A percentile compares a stretch with the other conserved stretches of the same genome.
phyloP scores from a whole-genome alignment of 2,797 vertebrate species.

The Poecilia wingei region DNA sequence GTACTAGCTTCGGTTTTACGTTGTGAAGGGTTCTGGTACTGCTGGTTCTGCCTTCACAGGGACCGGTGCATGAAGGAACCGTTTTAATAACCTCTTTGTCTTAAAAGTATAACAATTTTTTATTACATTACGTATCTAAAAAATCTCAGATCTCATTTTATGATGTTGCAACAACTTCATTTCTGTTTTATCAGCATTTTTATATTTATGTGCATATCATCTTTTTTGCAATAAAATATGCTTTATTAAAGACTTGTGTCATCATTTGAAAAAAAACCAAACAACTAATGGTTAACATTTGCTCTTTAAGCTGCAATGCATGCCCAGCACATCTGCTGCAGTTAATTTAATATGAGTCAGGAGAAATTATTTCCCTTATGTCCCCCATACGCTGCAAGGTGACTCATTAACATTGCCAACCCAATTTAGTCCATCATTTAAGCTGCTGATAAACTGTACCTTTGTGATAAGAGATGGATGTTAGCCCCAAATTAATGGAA shows the following conservation, averaged over 20 bases:
- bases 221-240: constrained; percentile 78
- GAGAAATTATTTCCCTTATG: constrained; percentile 72
- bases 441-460: constrained; percentile 73
- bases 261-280: background rate
- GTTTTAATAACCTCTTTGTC: constrained; percentile 52
- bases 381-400: constrained; percentile 62
- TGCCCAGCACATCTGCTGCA: constrained; percentile 63
- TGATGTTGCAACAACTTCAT: constrained; percentile 49
- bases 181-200: constrained; percentile 53
- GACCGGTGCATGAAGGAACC: constrained; percentile 63
- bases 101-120: constrained; percentile 32
- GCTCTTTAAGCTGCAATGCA: constrained; percentile 24
- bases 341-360: constrained; percentile 76
- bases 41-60: constrained; percentile 25
- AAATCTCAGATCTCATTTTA: constrained; percentile 28
- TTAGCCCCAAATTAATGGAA: constrained; percentile 71
- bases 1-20: constrained; percentile 59
- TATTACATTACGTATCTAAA: constrained; percentile 51
- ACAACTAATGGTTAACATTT: constrained; percentile 12
- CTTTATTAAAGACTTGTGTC: constrained; percentile 54
- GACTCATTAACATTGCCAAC: constrained; percentile 73
- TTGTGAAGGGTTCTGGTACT: constrained; percentile 41
- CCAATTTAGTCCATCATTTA: constrained; percentile 72
- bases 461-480: constrained; percentile 79
- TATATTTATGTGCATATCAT: constrained; percentile 74